phyloP scores from a whole-genome alignment of 2,113 vertebrate species.

The Phalacrocorax carbo region DNA sequence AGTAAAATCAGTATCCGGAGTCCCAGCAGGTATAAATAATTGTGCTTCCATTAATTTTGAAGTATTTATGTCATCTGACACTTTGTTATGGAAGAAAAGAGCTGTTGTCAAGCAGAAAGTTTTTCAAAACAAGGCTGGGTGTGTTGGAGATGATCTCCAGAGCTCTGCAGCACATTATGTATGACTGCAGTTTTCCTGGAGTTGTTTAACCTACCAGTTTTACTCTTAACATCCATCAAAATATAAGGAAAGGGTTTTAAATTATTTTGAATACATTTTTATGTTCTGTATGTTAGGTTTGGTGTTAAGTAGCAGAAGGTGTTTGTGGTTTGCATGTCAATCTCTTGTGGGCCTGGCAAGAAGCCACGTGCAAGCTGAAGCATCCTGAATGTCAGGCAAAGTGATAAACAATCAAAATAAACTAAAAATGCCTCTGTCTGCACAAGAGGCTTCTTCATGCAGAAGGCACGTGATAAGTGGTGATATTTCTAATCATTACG shows the following conservation, averaged over 20 bases:
- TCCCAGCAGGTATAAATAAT: neutral
- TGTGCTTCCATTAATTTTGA: neutral
- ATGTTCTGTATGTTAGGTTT: neutral
- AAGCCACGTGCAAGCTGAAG: neutral
- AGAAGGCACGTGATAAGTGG: neutral
- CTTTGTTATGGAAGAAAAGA: neutral
- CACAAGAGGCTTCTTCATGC: neutral
- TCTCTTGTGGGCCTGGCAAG: conserved; percentile 8
- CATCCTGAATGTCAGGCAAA: neutral
- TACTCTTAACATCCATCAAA: neutral
- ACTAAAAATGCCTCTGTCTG: neutral
- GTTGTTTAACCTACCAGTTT: neutral
- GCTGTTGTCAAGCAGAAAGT: neutral
- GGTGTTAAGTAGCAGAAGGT: conserved; percentile 9
- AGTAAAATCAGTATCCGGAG: neutral
- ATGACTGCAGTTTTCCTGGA: neutral
- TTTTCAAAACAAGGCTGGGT: neutral
- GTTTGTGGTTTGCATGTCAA: conserved; percentile 34
- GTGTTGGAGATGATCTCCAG: neutral
- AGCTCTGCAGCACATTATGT: neutral
- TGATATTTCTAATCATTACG: neutral
- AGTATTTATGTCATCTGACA: neutral
- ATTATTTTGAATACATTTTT: neutral
- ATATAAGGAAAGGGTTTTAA: neutral
- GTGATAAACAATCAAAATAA: neutral